phyloP scores from a whole-genome alignment of 2,797 vertebrate genomes.

The Tokudaia muenninki region DNA sequence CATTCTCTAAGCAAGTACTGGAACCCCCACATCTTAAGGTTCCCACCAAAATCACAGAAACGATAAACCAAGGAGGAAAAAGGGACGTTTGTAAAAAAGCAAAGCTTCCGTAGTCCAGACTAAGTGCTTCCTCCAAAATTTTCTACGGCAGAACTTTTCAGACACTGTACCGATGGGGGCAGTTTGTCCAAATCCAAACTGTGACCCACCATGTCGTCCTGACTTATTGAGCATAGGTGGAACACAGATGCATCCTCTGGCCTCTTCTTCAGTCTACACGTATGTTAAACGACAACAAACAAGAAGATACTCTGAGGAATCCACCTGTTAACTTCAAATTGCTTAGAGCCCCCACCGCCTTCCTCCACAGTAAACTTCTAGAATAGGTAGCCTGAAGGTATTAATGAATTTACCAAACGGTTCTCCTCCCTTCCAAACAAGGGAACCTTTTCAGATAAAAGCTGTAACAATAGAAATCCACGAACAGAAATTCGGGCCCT shows the following conservation, averaged over 20 bases:
- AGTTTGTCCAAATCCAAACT: not conserved
- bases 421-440: conserved; percentile 2
- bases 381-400: not conserved
- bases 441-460: conserved; percentile 1
- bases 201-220: not conserved
- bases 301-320: not conserved
- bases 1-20: conserved; percentile 9
- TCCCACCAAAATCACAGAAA: not conserved
- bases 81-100: not conserved
- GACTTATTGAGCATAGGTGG: not conserved
- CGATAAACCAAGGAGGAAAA: not conserved
- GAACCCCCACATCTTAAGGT: not conserved
- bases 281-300: not conserved
- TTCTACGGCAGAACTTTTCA: not conserved
- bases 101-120: not conserved
- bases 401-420: not conserved
- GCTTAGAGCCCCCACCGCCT: not conserved
- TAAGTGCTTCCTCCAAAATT: not conserved
- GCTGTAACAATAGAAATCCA: not conserved
- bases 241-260: not conserved
- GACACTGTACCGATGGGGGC: not conserved
- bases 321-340: not conserved
- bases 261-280: not conserved
- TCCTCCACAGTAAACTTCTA: not conserved
- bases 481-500: not conserved